phyloP scores from a whole-genome alignment of 2,113 vertebrate genomes.

The Menidia beryllina region DNA sequence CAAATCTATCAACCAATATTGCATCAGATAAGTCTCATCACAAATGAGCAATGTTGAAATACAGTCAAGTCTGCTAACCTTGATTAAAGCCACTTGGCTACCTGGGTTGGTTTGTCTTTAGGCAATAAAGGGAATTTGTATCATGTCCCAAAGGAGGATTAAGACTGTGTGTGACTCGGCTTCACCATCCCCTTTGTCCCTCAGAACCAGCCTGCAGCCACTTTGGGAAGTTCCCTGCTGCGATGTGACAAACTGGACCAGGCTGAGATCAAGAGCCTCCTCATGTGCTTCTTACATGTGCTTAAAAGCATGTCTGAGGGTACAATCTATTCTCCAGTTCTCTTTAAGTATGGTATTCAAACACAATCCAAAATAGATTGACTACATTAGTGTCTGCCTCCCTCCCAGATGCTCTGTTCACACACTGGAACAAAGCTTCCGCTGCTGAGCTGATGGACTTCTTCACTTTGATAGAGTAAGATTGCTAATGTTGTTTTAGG shows the following conservation, averaged over 20 bases:
- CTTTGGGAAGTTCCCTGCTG: slow-evolving; percentile 88
- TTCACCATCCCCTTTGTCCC: slow-evolving; percentile 43
- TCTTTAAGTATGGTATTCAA: background rate
- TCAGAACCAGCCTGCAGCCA: slow-evolving; percentile 86
- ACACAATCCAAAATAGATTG: background rate
- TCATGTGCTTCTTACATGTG: slow-evolving; percentile 97
- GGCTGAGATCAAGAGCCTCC: slow-evolving; percentile 93
- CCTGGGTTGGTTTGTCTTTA: slow-evolving; percentile 4
- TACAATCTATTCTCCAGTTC: slow-evolving; percentile 65
- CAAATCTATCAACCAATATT: background rate
- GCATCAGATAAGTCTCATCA: background rate
- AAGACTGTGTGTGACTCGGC: slow-evolving; percentile 9
- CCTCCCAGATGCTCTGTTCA: slow-evolving; percentile 92
- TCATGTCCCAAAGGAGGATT: background rate
- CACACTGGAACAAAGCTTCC: slow-evolving; percentile 97
- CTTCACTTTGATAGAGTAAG: slow-evolving; percentile 97
- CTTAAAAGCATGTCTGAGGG: slow-evolving; percentile 99
- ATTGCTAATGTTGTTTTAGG: slow-evolving; percentile 6
- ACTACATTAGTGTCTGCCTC: slow-evolving; percentile 24
- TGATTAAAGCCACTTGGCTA: background rate
- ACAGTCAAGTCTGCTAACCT: background rate
- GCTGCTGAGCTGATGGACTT: slow-evolving; percentile 96
- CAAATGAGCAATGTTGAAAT: background rate
- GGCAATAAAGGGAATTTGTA: background rate
- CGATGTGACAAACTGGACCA: slow-evolving; percentile 97